These are phyloP conservation scores for Pristionchus exspectatus DNA, from an alignment of 2,888 invertebrate genomes.

Conservation along the genomic window DNA sequence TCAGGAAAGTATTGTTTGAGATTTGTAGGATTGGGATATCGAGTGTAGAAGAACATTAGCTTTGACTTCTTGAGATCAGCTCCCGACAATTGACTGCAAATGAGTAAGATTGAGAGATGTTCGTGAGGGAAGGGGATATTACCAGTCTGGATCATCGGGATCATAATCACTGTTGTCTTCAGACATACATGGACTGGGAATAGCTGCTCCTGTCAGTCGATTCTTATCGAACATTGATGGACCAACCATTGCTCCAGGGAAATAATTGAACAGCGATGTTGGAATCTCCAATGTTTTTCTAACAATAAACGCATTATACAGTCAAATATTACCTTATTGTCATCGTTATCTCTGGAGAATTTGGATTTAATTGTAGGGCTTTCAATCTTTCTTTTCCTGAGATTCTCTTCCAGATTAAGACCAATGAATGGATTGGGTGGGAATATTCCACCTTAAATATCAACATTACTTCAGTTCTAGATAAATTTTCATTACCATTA, in stretches of 20 bases:
- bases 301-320: slow-evolving; percentile 53
- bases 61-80: slow-evolving; percentile 93
- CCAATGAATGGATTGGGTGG: slow-evolving; percentile 60
- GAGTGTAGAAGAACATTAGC: slow-evolving; percentile 99
- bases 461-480: not conserved
- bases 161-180: slow-evolving; percentile 73
- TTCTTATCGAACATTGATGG: not conserved
- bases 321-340: slow-evolving; percentile 59
- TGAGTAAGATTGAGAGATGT: slow-evolving; percentile 84
- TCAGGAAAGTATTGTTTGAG: slow-evolving; percentile 99
- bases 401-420: slow-evolving; percentile 54
- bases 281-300: slow-evolving; percentile 18
- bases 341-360: not conserved
- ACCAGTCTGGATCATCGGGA: slow-evolving; percentile 60
- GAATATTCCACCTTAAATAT: slow-evolving; percentile 62
- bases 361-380: slow-evolving; percentile 16
- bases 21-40: slow-evolving; percentile 98
- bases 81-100: slow-evolving; percentile 89
- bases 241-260: slow-evolving; percentile 63
- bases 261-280: slow-evolving; percentile 22
- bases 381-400: slow-evolving; percentile 25
- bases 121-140: not conserved
- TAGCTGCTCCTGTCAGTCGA: not conserved
- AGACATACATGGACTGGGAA: slow-evolving; percentile 67
- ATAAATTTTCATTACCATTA: not conserved